A percentile compares a stretch with the other conserved stretches of the same genome.
These are phyloP conservation scores for Struthio camelus DNA, from an alignment of 2,113 vertebrate genomes.

Conservation along the genomic window DNA sequence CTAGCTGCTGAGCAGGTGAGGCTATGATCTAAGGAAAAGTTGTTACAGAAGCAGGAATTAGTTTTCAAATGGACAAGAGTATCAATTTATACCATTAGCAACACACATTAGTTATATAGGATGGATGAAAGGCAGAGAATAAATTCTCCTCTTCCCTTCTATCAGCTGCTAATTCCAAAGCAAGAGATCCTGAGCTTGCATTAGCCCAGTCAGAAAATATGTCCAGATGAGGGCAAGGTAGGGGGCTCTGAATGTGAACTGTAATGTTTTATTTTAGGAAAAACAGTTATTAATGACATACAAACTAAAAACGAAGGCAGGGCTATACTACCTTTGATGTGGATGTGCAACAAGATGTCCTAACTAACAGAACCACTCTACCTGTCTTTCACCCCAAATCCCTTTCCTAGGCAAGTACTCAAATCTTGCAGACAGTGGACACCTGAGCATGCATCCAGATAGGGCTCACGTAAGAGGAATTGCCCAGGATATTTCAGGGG, in stretches of 20 bases:
- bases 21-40: not conserved
- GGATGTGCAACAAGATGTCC: not conserved
- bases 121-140: not conserved
- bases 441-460: not conserved
- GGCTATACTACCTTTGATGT: not conserved
- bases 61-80: not conserved
- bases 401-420: not conserved
- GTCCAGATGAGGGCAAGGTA: not conserved
- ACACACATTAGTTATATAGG: not conserved
- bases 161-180: not conserved
- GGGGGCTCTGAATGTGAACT: not conserved
- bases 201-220: not conserved
- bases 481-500: not conserved
- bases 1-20: not conserved
- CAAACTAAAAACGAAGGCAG: not conserved
- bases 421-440: accelerated
- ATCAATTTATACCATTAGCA: not conserved
- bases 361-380: not conserved
- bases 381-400: not conserved
- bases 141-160: not conserved
- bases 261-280: not conserved
- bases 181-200: not conserved
- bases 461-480: not conserved
- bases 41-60: not conserved
- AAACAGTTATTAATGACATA: not conserved